phyloP scores from a whole-genome alignment of 2,888 invertebrate species.

The Philereme vetulata region DNA sequence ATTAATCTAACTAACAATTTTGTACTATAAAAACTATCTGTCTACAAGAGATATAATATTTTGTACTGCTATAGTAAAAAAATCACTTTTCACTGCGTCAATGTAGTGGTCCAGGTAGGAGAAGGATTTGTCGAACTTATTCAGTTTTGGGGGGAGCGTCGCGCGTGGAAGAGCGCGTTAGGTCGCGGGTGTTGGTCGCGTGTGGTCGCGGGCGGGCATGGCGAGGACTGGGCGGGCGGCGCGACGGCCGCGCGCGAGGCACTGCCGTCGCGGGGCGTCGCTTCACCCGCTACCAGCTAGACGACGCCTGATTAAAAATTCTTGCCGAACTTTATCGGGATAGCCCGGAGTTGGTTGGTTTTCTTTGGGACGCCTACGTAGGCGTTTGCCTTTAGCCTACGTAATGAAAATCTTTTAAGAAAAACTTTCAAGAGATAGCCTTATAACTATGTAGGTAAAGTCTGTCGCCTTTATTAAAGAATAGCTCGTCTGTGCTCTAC shows the following conservation, averaged over 20 bases:
- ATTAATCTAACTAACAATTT: constrained; percentile 78
- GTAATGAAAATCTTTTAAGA: neutral
- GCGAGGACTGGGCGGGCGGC: constrained; percentile 48
- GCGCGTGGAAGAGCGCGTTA: constrained; percentile 59
- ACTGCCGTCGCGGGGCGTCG: constrained; percentile 74
- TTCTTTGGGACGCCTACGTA: constrained; percentile 45
- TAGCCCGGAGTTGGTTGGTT: constrained; percentile 54
- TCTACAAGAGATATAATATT: constrained; percentile 76
- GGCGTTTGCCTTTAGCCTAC: neutral
- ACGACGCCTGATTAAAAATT: constrained; percentile 75
- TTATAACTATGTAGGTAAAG: neutral
- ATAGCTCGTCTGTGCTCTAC: neutral
- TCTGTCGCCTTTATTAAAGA: neutral
- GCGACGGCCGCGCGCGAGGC: constrained; percentile 56
- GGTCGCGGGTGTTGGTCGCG: constrained; percentile 47
- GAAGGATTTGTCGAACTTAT: constrained; percentile 83
- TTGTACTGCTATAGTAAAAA: constrained; percentile 74
- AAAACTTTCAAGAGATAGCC: neutral
- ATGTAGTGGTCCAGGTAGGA: constrained; percentile 83
- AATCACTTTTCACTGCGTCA: constrained; percentile 69
- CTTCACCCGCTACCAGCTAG: constrained; percentile 66
- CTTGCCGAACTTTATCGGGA: constrained; percentile 71
- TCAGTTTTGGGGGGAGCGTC: constrained; percentile 77
- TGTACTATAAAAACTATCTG: constrained; percentile 80
- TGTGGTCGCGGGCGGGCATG: constrained; percentile 47